phyloP scores from a whole-genome alignment of 2,888 invertebrate species.

The Xanthia icteritia region DNA sequence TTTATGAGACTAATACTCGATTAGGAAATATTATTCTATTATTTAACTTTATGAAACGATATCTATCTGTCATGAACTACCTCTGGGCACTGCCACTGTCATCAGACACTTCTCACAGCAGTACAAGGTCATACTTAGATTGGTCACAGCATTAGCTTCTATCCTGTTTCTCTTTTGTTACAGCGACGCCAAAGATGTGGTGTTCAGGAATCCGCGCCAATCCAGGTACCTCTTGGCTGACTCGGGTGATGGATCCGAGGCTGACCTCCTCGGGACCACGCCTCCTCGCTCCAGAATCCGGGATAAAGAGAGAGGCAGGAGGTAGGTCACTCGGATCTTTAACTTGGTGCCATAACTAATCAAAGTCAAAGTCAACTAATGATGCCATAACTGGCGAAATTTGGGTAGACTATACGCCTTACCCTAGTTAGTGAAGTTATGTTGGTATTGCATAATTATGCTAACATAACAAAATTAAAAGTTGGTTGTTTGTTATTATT shows the following conservation, averaged over 20 bases:
- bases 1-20: background rate
- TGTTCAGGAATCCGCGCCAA: constrained; percentile 78
- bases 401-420: background rate
- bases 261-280: constrained; percentile 93
- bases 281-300: constrained; percentile 94
- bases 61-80: too few relatives aligned
- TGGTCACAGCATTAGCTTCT: too few relatives aligned
- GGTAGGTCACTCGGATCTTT: constrained; percentile 77
- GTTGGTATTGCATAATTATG: background rate
- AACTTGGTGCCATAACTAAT: background rate
- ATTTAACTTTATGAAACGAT: too few relatives aligned
- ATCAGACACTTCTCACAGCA: background rate
- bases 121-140: background rate
- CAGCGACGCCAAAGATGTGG: constrained; percentile 83
- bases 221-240: constrained; percentile 81
- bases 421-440: background rate
- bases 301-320: constrained; percentile 90
- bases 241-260: constrained; percentile 86
- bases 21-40: background rate
- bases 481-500: background rate
- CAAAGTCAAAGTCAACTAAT: too few relatives aligned
- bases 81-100: background rate
- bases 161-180: constrained; percentile 40
- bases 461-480: background rate
- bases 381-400: background rate